Base-by-base conservation (phyloP, 2,888 invertebrate species). In the Archaeoteleia sp. region DNA sequence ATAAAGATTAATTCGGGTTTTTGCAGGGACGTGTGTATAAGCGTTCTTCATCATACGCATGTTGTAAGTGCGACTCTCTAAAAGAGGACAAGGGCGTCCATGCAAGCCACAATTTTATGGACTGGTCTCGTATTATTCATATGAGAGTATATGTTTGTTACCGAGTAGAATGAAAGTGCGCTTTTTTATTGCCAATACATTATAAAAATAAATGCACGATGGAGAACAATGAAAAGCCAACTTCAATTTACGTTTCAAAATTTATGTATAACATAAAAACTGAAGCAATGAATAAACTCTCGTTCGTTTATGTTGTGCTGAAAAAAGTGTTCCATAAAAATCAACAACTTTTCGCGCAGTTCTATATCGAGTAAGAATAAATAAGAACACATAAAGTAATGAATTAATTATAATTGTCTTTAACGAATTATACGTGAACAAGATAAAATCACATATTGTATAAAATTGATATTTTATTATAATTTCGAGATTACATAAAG, bases 71-170 rank as follows among this genome's bases (percentile, higher is more conserved):
- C 53, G 20, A 13, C 3, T 2, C n/a, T 25, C 45, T 12, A 43
- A 58, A 60, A 37, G 60, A 45, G 60, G 60, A 45, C 60, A 60
- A 60, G 60, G 60, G 51, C 49, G 32, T 57, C 45, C 23, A 48
- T 48, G 29, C 43, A 35, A 10, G 58, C 17, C 23, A 23, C 23
- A 23, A 23, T 23, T 23, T 23, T 7, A 23, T 23, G 23, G 4
- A 23, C 23, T 7, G 7, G 23, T 7, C 23, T 5, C 23, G 29
- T 49, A 48, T 60, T 42, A 60, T 35, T 49, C 49, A 60, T n/a
- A 29, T n/a, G n/a, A 5, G 7, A 23, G n/a, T n/a, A 23, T 7
- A n/a, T n/a, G 2, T 9, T n/a, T 29, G 13, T 25, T 14, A 42
- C 20, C 23, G 10, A 13, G 37, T n/a, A 14, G 23, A 58, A 39